Conservation (phyloP, 2,113 vertebrate species). For the Lates calcarifer region DNA sequence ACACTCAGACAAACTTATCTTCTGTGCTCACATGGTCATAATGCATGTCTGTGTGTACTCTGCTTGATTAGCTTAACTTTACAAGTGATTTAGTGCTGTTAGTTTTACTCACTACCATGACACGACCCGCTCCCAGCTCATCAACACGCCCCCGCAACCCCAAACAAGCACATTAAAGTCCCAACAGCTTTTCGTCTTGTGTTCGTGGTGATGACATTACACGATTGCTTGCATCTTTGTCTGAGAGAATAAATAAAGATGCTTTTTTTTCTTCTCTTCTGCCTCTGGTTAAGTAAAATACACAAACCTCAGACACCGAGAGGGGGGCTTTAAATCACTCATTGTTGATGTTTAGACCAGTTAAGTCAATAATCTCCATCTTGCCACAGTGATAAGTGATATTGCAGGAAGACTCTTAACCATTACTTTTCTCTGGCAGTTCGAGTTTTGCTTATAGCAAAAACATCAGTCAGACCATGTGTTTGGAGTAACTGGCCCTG, state of each 20-base stretch:
- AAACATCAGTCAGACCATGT: constrained; percentile 43
- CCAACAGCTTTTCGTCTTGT: constrained; percentile 60
- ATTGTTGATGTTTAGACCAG: constrained; percentile 78
- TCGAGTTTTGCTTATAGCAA: constrained; percentile 63
- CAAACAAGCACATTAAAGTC: constrained; percentile 72
- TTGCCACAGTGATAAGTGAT: constrained; percentile 73
- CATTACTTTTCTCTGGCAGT: constrained; percentile 63
- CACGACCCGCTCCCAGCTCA: constrained; percentile 69
- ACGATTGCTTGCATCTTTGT: constrained; percentile 41
- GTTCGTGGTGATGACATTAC: constrained; percentile 24
- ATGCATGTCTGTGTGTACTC: neutral
- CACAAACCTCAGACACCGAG: constrained; percentile 53
- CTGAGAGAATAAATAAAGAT: constrained; percentile 62
- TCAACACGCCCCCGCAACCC: constrained; percentile 61
- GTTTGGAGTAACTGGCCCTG: constrained; percentile 53
- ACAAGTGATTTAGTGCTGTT: constrained; percentile 75
- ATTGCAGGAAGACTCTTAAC: constrained; percentile 52
- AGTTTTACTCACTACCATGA: constrained; percentile 67
- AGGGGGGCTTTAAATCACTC: constrained; percentile 63
- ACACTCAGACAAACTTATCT: constrained; percentile 63
- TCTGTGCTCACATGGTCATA: constrained; percentile 50
- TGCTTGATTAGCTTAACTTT: constrained; percentile 71
- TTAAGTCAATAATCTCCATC: constrained; percentile 80
- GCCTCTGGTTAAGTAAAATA: constrained; percentile 64
- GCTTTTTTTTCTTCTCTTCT: neutral